Conservation (phyloP, 2,113 vertebrate species). For the Leucoraja erinaceus region DNA sequence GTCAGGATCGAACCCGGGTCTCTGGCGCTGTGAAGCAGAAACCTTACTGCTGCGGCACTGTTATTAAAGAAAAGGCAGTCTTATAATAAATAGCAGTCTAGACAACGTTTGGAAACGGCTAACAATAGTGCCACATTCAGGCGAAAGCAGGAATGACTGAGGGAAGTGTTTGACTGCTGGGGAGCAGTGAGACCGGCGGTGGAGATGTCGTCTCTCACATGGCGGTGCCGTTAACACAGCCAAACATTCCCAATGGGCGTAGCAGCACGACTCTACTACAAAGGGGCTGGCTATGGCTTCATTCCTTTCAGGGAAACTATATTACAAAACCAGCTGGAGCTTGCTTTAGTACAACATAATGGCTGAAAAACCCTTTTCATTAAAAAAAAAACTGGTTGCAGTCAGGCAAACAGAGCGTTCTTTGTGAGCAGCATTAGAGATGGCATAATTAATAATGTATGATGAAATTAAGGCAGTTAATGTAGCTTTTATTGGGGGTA, state of each 20-base stretch:
- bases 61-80: neutral
- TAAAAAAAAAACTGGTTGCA: neutral
- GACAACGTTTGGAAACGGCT: neutral
- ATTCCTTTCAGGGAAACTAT: neutral
- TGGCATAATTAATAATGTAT: neutral
- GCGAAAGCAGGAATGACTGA: neutral
- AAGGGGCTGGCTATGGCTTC: neutral
- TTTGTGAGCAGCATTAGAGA: neutral
- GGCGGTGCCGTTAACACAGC: neutral
- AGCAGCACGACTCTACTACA: neutral
- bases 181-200: neutral
- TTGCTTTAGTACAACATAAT: neutral
- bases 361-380: neutral
- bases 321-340: neutral
- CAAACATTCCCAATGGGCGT: neutral
- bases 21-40: no score
- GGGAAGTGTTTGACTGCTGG: neutral
- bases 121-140: conserved; percentile 25
- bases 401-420: neutral
- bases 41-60: no score
- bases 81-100: neutral
- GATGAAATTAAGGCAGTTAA: neutral
- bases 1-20: no score
- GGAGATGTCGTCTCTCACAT: neutral
- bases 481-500: neutral